Percentiles rank a stretch among this genome's conserved stretches.
Conservation (phyloP, 1,140 invertebrate genomes). For the Diabrotica virgifera region DNA sequence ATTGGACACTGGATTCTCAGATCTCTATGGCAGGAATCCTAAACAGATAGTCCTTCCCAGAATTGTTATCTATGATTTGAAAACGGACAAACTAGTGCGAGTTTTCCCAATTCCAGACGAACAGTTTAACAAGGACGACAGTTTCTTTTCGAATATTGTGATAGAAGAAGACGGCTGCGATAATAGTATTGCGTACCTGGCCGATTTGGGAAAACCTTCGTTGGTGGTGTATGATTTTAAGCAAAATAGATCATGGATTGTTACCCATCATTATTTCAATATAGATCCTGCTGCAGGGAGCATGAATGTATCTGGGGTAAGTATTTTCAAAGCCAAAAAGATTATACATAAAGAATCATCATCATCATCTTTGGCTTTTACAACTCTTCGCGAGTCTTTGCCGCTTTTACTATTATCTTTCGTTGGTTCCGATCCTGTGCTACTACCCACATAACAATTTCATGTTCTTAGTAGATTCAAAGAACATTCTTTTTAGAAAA, state of each 20-base stretch:
- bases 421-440: too few species aligned
- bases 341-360: too few species aligned
- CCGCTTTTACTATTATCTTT: too few species aligned
- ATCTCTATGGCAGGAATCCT: conserved; percentile 14
- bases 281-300: conserved; percentile 66
- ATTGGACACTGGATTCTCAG: conserved; percentile 64
- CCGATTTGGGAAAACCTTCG: conserved; percentile 61
- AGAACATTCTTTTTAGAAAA: too few species aligned
- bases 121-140: conserved; percentile 61
- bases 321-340: neutral
- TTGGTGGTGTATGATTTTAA: conserved; percentile 70
- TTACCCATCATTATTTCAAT: conserved; percentile 69
- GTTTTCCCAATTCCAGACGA: conserved; percentile 60
- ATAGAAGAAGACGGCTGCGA: conserved; percentile 68
- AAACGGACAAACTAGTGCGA: conserved; percentile 64
- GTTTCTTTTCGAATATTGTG: conserved; percentile 72
- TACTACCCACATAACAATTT: too few species aligned
- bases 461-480: too few species aligned
- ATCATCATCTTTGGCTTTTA: too few species aligned
- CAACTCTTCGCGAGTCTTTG: too few species aligned
- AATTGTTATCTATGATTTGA: conserved; percentile 70
- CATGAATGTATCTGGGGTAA: conserved; percentile 63
- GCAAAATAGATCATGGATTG: conserved; percentile 63
- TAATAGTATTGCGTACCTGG: conserved; percentile 64
- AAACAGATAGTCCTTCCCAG: conserved; percentile 52